These are phyloP conservation scores for Aix galericulata DNA, from an alignment of 2,113 vertebrate genomes.

Conservation along the genomic window DNA sequence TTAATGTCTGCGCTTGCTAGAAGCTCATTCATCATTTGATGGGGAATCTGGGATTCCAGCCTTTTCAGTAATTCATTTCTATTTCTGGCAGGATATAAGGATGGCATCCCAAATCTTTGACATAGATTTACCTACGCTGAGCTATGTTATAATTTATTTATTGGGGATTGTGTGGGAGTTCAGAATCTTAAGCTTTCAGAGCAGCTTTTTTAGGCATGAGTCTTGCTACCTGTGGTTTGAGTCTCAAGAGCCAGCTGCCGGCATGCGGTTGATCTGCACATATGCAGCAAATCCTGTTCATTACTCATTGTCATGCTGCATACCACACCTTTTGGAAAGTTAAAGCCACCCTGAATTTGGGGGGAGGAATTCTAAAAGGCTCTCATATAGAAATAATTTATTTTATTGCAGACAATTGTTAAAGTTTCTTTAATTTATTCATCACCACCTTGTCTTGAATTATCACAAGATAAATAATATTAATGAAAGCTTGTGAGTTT, in stretches of 20 bases:
- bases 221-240: neutral
- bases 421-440: neutral
- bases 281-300: neutral
- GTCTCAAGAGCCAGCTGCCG: neutral
- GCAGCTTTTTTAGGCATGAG: neutral
- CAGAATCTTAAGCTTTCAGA: neutral
- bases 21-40: neutral
- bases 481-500: neutral
- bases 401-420: neutral
- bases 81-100: neutral
- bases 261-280: rapidly evolving
- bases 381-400: neutral
- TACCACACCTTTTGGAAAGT: neutral
- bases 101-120: neutral
- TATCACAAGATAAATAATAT: neutral
- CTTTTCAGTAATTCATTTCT: neutral
- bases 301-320: neutral
- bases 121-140: neutral
- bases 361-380: neutral
- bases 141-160: neutral
- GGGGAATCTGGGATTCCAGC: neutral
- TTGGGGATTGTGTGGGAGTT: neutral
- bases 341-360: neutral
- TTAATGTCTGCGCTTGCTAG: neutral
- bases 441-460: neutral